These are phyloP conservation scores for Drosophila arizonae DNA, from an alignment of 1,140 invertebrate species.

Conservation along the genomic window DNA sequence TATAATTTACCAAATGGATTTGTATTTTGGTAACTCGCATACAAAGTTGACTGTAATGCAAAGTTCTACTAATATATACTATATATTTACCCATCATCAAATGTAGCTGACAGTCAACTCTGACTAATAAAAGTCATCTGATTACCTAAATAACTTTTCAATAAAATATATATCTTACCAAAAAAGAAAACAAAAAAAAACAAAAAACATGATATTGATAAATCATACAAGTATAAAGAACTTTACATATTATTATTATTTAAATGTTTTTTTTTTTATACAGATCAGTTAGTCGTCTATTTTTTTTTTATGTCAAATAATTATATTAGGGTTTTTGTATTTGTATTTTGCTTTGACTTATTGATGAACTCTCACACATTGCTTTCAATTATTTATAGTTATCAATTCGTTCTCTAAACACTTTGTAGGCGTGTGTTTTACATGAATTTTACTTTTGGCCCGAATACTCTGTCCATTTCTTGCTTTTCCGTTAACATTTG, in stretches of 20 bases:
- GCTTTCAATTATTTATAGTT: slow-evolving; percentile 19
- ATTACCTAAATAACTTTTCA: slow-evolving; percentile 46
- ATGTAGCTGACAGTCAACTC: slow-evolving; percentile 60
- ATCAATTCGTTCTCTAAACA: slow-evolving; percentile 19
- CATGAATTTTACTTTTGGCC: slow-evolving; percentile 1
- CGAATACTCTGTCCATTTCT: slow-evolving; percentile 27
- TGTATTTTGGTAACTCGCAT: slow-evolving; percentile 66
- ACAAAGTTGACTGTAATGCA: slow-evolving; percentile 51
- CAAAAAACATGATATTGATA: background rate
- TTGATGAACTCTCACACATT: slow-evolving; percentile 12
- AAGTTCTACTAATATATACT: slow-evolving; percentile 38
- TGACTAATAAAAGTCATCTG: slow-evolving; percentile 35
- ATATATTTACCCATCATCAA: slow-evolving; percentile 58
- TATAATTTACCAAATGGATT: slow-evolving; percentile 46
- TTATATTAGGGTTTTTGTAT: background rate
- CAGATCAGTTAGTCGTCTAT: slow-evolving; percentile 9
- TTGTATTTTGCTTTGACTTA: slow-evolving; percentile 21
- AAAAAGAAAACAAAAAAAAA: slow-evolving; percentile 1
- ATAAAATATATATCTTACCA: slow-evolving; percentile 37
- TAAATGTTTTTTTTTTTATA: background rate
- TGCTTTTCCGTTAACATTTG: slow-evolving; percentile 29
- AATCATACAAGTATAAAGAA: slow-evolving; percentile 61
- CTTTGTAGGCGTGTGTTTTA: slow-evolving; percentile 34
- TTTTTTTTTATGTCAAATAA: background rate
- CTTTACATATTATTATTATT: slow-evolving; percentile 48